Evolutionary conservation across 2,797 vertebrate genomes (phyloP).

Genomic region (Sebastes matsubarae): DNA sequence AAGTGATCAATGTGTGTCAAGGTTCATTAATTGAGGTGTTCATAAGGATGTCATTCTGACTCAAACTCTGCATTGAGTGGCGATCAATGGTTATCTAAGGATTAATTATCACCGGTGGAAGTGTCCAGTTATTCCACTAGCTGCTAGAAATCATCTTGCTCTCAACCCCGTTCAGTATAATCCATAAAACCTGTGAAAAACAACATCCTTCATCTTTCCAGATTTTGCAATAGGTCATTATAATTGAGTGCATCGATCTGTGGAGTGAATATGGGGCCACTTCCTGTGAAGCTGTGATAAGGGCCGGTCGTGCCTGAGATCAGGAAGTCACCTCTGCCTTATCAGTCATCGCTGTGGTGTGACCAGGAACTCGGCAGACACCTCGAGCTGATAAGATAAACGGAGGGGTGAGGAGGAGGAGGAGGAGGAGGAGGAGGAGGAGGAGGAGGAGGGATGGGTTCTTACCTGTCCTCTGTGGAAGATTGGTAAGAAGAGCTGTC

Average conservation of each 20-base stretch:
- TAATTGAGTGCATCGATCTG: conserved; percentile 70
- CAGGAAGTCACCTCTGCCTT: conserved; percentile 77
- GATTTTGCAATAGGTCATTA: conserved; percentile 33
- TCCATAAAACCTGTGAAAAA: conserved; percentile 30
- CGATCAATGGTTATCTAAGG: background rate
- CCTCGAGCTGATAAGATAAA: conserved; percentile 71
- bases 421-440: background rate
- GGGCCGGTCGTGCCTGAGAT: conserved; percentile 35
- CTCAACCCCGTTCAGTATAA: background rate
- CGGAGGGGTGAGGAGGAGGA: background rate
- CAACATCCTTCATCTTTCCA: conserved; percentile 10
- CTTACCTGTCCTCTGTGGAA: conserved; percentile 88
- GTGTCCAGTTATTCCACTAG: background rate
- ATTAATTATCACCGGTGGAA: conserved; percentile 4
- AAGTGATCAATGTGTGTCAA: background rate
- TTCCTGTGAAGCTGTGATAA: conserved; percentile 76
- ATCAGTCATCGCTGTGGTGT: conserved; percentile 76
- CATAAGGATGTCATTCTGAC: background rate
- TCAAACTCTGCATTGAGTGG: background rate
- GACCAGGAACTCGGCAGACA: conserved; percentile 57
- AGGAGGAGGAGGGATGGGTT: background rate
- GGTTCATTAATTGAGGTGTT: background rate
- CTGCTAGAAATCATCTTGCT: background rate
- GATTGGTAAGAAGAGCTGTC: conserved; percentile 85
- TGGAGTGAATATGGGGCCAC: conserved; percentile 44